Evolutionary conservation across 2,888 invertebrate species (phyloP).

Genomic region (Lithophane ornitopus): DNA sequence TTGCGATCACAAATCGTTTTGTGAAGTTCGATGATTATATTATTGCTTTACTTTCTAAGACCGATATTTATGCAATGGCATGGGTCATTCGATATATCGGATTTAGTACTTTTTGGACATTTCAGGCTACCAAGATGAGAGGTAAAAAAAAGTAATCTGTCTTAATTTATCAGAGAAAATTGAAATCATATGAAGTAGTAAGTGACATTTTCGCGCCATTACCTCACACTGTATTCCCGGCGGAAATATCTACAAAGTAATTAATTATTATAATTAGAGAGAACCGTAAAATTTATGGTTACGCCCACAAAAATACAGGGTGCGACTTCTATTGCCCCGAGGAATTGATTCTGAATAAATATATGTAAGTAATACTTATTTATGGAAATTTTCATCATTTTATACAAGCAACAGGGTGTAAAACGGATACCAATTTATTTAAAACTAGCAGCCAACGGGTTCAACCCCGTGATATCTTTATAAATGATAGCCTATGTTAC

Average conservation of each 20-base stretch:
- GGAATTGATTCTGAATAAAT: conserved; percentile 45
- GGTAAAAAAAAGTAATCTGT: conserved; percentile 12
- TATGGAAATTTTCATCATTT: background rate
- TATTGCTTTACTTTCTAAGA: background rate
- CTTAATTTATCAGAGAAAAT: conserved; percentile 25
- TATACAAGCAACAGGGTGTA: background rate
- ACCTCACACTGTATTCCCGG: conserved; percentile 63
- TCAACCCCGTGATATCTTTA: no score
- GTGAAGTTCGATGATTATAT: background rate
- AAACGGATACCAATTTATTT: background rate
- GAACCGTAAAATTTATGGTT: conserved; percentile 63
- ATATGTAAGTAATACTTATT: conserved; percentile 11
- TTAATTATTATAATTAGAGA: conserved; percentile 72
- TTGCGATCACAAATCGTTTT: background rate
- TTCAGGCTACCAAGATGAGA: background rate
- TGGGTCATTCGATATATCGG: background rate
- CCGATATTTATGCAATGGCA: background rate
- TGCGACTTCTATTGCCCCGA: conserved; percentile 32
- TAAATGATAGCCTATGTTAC: no score
- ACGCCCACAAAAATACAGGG: conserved; percentile 62
- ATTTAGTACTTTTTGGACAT: background rate
- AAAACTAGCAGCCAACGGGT: background rate
- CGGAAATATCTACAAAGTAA: conserved; percentile 73
- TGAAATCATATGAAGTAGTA: conserved; percentile 63
- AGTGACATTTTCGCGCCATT: conserved; percentile 49